A percentile compares a stretch with the other conserved stretches of the same genome.
Evolutionary conservation across 2,888 invertebrate genomes (phyloP).

Genomic region (Drosophila quinaria): DNA sequence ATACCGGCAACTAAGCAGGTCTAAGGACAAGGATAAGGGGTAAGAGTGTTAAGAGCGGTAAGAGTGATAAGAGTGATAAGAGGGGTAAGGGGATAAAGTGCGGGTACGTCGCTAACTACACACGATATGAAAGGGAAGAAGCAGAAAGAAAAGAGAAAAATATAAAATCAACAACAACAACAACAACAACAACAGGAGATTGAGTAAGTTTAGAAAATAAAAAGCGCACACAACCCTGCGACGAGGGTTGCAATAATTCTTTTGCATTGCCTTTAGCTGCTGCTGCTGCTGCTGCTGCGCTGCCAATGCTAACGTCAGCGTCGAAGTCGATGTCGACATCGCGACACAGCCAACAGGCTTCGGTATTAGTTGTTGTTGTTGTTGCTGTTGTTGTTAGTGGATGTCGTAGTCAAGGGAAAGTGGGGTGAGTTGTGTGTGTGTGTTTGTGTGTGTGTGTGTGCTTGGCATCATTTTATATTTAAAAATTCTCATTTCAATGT

Average conservation of each 20-base stretch:
- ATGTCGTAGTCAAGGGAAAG: constrained; percentile 48
- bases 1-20: constrained; percentile 70
- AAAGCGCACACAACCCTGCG: constrained; percentile 65
- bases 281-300: constrained; percentile 19
- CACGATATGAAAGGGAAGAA: constrained; percentile 24
- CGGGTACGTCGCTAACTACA: constrained; percentile 9
- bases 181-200: constrained; percentile 34
- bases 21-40: not conserved
- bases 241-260: constrained; percentile 83
- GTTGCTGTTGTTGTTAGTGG: constrained; percentile 82
- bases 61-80: not conserved
- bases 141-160: constrained; percentile 5
- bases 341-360: constrained; percentile 52
- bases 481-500: constrained; percentile 80
- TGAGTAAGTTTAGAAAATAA: constrained; percentile 68
- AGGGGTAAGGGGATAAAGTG: constrained; percentile 2
- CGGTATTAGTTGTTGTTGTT: constrained; percentile 76
- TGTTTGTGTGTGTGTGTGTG: constrained; percentile 36
- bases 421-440: not conserved
- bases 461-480: constrained; percentile 82
- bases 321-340: constrained; percentile 33
- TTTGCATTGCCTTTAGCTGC: constrained; percentile 64
- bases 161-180: constrained; percentile 32
- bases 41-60: constrained; percentile 2
- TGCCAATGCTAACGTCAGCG: constrained; percentile 16